A percentile compares a stretch with the other conserved stretches of the same genome.
Evolutionary conservation across 2,113 vertebrate genomes (phyloP).

Genomic region (Anhinga rufa): DNA sequence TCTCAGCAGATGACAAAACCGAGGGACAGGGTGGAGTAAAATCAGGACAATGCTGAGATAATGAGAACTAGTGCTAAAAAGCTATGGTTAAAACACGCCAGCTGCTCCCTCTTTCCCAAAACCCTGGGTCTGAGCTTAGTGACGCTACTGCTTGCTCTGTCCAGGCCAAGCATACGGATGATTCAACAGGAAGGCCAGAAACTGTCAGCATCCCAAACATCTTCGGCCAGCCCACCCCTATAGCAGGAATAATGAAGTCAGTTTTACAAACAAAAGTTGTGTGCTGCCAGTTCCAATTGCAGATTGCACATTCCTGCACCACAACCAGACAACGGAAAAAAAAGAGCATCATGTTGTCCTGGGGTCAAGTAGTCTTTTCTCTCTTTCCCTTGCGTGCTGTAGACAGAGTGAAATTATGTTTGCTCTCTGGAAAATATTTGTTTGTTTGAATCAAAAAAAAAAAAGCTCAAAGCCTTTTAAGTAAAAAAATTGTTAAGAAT

Average conservation of each 20-base stretch:
- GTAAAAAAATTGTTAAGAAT: neutral
- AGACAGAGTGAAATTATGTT: neutral
- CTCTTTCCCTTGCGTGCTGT: neutral
- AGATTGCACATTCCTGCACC: conserved; percentile 35
- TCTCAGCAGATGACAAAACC: neutral
- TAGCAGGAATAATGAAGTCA: conserved; percentile 33
- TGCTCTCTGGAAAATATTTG: conserved; percentile 7
- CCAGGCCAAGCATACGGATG: neutral
- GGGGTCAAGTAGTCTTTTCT: conserved; percentile 27
- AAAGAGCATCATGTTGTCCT: neutral
- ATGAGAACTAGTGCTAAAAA: neutral
- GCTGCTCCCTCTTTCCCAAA: neutral
- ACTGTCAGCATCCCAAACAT: neutral
- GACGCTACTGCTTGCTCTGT: neutral
- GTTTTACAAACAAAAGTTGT: conserved; percentile 50
- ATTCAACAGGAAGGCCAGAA: conserved; percentile 48
- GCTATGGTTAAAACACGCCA: neutral
- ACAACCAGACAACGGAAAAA: neutral
- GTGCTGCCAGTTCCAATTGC: conserved; percentile 16
- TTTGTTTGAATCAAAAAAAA: neutral
- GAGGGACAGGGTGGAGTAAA: neutral
- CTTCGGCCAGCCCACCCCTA: conserved; percentile 31
- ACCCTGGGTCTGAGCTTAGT: neutral
- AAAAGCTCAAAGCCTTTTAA: neutral
- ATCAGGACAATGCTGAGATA: neutral